Base-by-base conservation (phyloP, 2,113 vertebrate genomes). In the Xiphophorus couchianus region DNA sequence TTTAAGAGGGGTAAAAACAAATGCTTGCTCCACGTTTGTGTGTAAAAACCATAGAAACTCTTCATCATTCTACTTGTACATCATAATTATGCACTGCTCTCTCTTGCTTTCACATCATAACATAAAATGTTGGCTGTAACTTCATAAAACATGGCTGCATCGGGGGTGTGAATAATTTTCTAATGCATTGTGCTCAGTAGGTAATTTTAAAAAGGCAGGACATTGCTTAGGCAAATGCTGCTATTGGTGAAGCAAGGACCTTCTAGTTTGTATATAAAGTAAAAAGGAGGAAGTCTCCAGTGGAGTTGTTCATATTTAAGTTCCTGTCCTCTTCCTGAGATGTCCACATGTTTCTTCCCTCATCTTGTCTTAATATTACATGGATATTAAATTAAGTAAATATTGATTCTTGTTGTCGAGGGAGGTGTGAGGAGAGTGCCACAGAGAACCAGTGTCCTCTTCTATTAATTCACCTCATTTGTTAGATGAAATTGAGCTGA, bases 201-300 rank as follows among this genome's bases (percentile, higher is more conserved):
- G 51, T 58, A n/a, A 3, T 22, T 54, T 54, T 54, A 54, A 54
- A 54, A 22, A 25, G 22, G 62, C 54, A 42, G 35, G 27, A 67
- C 39, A 15, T 71, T 29, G 66, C 85, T 65, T 66, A 76, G 71
- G 76, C 80, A 71, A 66, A 69, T 77, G 86, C 88, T 90, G 86
- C 89, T 92, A 74, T 69, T 54, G 63, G 17, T 64, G 70, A 67
- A 76, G 42, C 63, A 25, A 80, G 61, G 27, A 82, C 31, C 30
- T 31, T 62, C 61, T 54, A 0, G 51, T 76, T 62, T 77, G 61
- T 84, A 65, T 58, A 17, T 80, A 74, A 48, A 19, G 12, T 73
- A 58, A 79, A 15, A 84, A 85, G n/a, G 64, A 71, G 25, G 10
- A 61, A 42, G 30, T 80, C 25, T 71, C 11, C 48, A 58, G 30